These are phyloP conservation scores for Xestia rhomboidea DNA, from an alignment of 2,888 invertebrate genomes.

Conservation along the genomic window DNA sequence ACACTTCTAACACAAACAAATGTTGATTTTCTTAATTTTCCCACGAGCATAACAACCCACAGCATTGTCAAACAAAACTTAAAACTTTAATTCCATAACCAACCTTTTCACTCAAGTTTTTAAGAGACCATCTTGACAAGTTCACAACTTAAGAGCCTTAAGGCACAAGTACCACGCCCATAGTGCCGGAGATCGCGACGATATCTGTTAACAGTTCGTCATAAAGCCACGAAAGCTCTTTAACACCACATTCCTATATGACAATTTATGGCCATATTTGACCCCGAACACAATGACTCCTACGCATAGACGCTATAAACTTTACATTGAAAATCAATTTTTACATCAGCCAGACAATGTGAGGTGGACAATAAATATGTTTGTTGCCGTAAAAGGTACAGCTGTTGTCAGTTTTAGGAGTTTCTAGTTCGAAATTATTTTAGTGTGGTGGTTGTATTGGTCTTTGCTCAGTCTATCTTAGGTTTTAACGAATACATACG, in stretches of 20 bases:
- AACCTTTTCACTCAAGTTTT: constrained; percentile 43
- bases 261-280: constrained; percentile 79
- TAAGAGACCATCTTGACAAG: constrained; percentile 32
- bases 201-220: constrained; percentile 65
- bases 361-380: constrained; percentile 60
- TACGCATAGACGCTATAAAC: constrained; percentile 74
- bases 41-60: constrained; percentile 37
- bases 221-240: constrained; percentile 68
- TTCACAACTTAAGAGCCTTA: constrained; percentile 45
- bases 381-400: constrained; percentile 7
- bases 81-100: constrained; percentile 47
- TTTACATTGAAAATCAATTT: constrained; percentile 82
- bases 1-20: neutral
- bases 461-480: neutral
- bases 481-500: neutral
- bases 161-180: constrained; percentile 26
- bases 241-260: constrained; percentile 71
- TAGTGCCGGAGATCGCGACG: constrained; percentile 23
- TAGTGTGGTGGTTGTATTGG: neutral
- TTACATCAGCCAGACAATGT: constrained; percentile 72
- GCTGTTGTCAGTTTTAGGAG: neutral
- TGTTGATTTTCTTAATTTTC: constrained; percentile 29
- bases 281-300: constrained; percentile 73
- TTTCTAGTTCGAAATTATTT: neutral
- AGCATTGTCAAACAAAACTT: constrained; percentile 14